Base-by-base conservation (phyloP, 2,888 invertebrate genomes). In the Cyclophora punctaria region DNA sequence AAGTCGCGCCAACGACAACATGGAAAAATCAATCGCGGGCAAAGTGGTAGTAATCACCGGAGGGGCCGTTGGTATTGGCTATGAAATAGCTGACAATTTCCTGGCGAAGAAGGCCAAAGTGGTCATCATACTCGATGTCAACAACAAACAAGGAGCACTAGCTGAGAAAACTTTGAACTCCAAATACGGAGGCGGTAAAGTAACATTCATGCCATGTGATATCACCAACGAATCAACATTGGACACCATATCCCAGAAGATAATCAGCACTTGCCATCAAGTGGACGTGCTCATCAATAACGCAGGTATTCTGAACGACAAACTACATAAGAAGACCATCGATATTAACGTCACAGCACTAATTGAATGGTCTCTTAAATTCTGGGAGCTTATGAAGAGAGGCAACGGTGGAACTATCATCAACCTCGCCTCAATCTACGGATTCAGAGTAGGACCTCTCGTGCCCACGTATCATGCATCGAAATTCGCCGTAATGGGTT, bases 361-460 rank as follows among this genome's bases (percentile, higher is more conserved):
- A 0, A 66, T 77, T 4, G 71, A 71, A 45, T 79, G 90, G 59
- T 84, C 85, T 0, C 59, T 89, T 33, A 78, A 90, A 44, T 91
- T 87, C 44, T 79, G 91, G 66, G 80, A 91, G 54, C 82, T 89
- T 65, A 89, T 91, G 89, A 80, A 90, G 34, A 83, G 73, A 43
- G 83, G 90, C 57, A 83, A 77, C 45, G 92, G 93, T 3, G 92
- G 92, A 0, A 85, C 89, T 0, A 88, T 93, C 46, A 80, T 93
- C n/a, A 93, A 93, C 67, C 78, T 92, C 41, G 84, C 91, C 1
- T 92, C 92, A 0, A 88, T 90, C 33, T 86, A 90, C 55, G 92
- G 92, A 0, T 79, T 86, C 45, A 78, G 81, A 60, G 73, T 89
- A 1, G 75, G 86, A 37, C 84, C 85, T 35, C 86, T 80, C 42